A percentile compares a stretch with the other conserved stretches of the same genome.
phyloP scores from a whole-genome alignment of 2,797 vertebrate species.

The Austrolebias charrua region DNA sequence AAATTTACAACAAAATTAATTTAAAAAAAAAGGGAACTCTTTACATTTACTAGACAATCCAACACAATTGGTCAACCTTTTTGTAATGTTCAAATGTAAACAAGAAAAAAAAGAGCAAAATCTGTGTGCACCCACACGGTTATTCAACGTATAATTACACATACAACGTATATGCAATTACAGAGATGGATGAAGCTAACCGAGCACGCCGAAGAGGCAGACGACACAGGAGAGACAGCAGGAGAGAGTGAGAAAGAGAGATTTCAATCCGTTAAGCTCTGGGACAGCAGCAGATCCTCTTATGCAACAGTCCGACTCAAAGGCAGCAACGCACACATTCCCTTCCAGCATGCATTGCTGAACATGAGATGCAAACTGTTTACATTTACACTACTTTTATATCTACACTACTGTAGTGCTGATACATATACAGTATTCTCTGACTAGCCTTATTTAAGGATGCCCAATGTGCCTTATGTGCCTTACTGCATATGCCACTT shows the following conservation, averaged over 20 bases:
- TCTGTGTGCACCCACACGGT: slow-evolving; percentile 29
- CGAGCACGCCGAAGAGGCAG: slow-evolving; percentile 42
- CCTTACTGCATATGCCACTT: too few relatives aligned
- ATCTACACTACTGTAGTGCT: too few relatives aligned
- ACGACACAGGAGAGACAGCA: slow-evolving; percentile 32
- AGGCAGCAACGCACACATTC: slow-evolving; percentile 36
- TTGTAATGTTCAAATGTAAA: slow-evolving; percentile 1
- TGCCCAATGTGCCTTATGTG: too few relatives aligned
- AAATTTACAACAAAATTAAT: neutral
- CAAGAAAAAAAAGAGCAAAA: slow-evolving; percentile 12
- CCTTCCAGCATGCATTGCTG: slow-evolving; percentile 43
- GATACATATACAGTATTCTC: too few relatives aligned
- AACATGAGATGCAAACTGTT: too few relatives aligned
- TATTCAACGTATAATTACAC: slow-evolving; percentile 58
- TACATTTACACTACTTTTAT: too few relatives aligned
- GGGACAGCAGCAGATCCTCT: slow-evolving; percentile 81
- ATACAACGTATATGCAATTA: slow-evolving; percentile 56
- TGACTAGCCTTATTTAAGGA: too few relatives aligned
- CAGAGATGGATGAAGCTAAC: slow-evolving; percentile 57
- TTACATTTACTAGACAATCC: neutral
- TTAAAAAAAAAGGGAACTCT: neutral
- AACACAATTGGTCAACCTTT: slow-evolving; percentile 15
- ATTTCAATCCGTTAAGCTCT: slow-evolving; percentile 80
- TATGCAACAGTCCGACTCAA: slow-evolving; percentile 75
- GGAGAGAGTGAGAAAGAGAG: slow-evolving; percentile 63